Evolutionary conservation across 2,113 vertebrate genomes (phyloP), one percentile per base, ranked within the genome.

Genomic region (Sarotherodon lohbergeri): DNA sequence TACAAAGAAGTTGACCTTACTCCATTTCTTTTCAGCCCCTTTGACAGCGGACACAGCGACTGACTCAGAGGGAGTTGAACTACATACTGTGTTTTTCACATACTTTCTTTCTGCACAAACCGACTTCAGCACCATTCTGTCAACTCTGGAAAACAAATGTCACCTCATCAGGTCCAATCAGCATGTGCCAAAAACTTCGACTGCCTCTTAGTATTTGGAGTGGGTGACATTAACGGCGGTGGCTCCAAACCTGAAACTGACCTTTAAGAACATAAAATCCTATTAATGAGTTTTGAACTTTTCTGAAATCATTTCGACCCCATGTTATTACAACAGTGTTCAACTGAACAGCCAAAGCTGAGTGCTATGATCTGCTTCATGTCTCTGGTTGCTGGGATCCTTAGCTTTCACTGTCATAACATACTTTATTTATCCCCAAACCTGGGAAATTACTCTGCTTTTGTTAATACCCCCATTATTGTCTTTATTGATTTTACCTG

Each of bases 201-300:
- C 43, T 48, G 22, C 41, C 68, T 76, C 22, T 48, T 48, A 48
- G 68, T 76, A 16, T 86, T 88, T 80, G 76, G 81, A 76, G 78
- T 24, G 79, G 78, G 12, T 89, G 89, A 80, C 86, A 92, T 91
- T 91, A 89, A 82, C 16, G 66, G 71, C 32, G 52, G 41, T 63
- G 22, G 79, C 17, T 78, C 6, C 22, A 81, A 83, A 88, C 39
- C 56, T 66, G 12, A 84, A 66, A 29, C 73, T 88, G 91, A 92
- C 93, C 91, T 91, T 92, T 92, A 59, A 76, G 36, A 48, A 48
- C 2, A 34, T 7, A 12, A 85, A 87, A 24, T 12, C n/a, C 22
- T 24, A 19, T 6, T 39, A 76, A 39, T n/a, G 48, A 19, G 6
- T n/a, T 34, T 34, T n/a, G 41, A 76, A 19, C 68, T 11, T 73